A percentile compares a stretch with the other conserved stretches of the same genome.
These are phyloP conservation scores for Cyanoramphus novaezelandiae DNA, from an alignment of 2,113 vertebrate genomes.

Conservation along the genomic window DNA sequence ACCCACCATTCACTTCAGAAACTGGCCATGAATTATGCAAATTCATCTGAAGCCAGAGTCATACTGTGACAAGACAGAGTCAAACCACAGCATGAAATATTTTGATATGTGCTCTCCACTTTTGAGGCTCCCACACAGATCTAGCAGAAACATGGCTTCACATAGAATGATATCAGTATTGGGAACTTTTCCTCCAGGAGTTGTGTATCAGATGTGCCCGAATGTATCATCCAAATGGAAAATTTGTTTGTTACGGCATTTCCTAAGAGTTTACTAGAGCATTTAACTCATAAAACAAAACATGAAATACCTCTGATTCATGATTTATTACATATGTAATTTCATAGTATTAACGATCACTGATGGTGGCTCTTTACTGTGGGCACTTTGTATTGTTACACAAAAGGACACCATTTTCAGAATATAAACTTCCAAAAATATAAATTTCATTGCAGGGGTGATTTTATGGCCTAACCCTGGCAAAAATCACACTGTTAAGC, in stretches of 20 bases:
- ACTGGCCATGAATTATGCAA: not conserved
- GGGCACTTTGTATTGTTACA: not conserved
- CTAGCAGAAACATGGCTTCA: not conserved
- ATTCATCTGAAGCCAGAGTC: not conserved
- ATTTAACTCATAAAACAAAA: not conserved
- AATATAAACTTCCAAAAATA: not conserved
- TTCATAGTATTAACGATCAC: not conserved
- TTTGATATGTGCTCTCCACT: slow-evolving; percentile 11
- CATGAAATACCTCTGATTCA: not conserved
- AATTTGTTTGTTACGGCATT: not conserved
- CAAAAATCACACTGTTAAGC: not conserved
- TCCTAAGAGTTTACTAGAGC: not conserved
- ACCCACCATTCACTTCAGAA: not conserved
- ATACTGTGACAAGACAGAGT: not conserved
- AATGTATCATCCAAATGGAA: not conserved
- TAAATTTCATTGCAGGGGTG: rapidly evolving
- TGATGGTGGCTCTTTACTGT: not conserved
- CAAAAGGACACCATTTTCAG: not conserved
- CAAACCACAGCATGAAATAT: not conserved
- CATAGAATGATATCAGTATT: not conserved
- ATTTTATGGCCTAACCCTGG: not conserved
- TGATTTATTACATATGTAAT: not conserved
- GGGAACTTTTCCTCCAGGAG: not conserved
- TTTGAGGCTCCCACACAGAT: not conserved
- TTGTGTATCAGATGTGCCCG: not conserved